Percentiles rank a stretch among this genome's conserved stretches.
Evolutionary conservation across 2,797 vertebrate species (phyloP).

Genomic region (Sylvia borin): DNA sequence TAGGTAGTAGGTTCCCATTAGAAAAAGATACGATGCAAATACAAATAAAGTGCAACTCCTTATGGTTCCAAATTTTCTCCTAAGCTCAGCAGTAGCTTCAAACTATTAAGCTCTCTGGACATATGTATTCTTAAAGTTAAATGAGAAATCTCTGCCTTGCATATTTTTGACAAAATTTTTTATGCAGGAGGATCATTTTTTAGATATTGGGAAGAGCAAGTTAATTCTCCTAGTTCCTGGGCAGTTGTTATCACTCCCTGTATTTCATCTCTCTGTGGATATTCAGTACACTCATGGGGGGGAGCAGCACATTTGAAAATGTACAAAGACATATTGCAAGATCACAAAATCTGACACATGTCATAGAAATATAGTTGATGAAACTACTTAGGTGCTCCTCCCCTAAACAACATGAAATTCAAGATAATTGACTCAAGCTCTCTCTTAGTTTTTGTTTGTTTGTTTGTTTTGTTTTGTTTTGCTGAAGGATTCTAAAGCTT

Average conservation of each 20-base stretch:
- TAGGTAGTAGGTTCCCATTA: background rate
- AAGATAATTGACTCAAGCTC: background rate
- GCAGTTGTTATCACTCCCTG: background rate
- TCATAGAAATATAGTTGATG: background rate
- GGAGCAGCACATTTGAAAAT: background rate
- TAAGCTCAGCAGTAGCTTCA: background rate
- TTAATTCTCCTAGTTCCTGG: background rate
- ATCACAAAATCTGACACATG: background rate
- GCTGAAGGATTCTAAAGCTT: conserved; percentile 86
- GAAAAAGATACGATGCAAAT: background rate
- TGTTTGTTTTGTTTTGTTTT: background rate
- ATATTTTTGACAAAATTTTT: background rate
- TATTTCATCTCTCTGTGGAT: background rate
- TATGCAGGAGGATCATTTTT: background rate
- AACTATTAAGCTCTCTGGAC: background rate
- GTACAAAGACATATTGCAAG: background rate
- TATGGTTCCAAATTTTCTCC: background rate
- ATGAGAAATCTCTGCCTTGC: background rate
- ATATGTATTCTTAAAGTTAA: background rate
- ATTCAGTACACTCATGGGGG: background rate
- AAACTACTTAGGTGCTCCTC: background rate
- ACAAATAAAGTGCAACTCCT: background rate
- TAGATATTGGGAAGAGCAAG: background rate
- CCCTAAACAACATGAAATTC: background rate
- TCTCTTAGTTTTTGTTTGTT: background rate